Conservation (phyloP, 2,797 vertebrate species). For the Pyrocephalus nanus region DNA sequence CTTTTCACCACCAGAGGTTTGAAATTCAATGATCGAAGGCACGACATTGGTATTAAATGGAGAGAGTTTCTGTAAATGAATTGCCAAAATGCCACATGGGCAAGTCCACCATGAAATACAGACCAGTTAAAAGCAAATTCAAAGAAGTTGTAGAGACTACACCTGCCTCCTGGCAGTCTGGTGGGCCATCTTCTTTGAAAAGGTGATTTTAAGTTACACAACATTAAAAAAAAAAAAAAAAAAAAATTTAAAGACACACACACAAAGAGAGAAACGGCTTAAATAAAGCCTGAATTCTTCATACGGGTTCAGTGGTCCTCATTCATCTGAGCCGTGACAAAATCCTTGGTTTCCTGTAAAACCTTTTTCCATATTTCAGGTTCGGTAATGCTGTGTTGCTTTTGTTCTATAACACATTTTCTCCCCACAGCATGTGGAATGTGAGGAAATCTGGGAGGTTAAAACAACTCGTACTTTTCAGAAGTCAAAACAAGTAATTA, state of each 20-base stretch:
- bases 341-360: background rate
- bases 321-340: background rate
- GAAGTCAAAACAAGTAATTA: constrained; percentile 25
- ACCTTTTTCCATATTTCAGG: background rate
- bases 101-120: background rate
- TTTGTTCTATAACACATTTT: background rate
- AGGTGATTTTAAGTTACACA: background rate
- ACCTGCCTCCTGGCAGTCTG: background rate
- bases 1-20: background rate
- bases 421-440: background rate
- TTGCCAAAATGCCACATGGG: background rate
- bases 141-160: background rate
- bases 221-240: background rate
- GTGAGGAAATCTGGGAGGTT: background rate
- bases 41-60: accelerated
- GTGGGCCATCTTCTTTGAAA: background rate
- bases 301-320: background rate
- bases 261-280: background rate
- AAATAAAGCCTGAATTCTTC: background rate
- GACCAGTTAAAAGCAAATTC: background rate
- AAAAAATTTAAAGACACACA: background rate
- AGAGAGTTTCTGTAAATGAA: background rate
- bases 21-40: background rate
- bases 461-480: background rate
- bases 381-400: background rate